These are phyloP conservation scores for Cygnus olor DNA, from an alignment of 2,797 vertebrate species.

Conservation along the genomic window DNA sequence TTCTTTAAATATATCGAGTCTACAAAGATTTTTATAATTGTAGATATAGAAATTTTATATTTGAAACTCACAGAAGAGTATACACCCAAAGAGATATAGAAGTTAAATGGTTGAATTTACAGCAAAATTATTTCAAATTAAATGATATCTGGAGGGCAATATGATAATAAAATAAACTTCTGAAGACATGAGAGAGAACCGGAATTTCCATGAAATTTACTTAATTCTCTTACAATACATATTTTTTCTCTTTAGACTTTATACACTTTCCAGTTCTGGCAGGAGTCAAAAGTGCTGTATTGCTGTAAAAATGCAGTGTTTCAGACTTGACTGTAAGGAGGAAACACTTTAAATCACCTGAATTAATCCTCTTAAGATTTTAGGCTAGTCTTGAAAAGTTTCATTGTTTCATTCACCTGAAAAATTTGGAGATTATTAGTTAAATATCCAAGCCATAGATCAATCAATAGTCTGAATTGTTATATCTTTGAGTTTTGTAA, in stretches of 20 bases:
- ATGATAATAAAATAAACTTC: slow-evolving; percentile 22
- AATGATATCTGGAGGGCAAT: neutral
- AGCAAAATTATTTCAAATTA: slow-evolving; percentile 12
- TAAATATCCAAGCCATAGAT: neutral
- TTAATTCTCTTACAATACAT: slow-evolving; percentile 16
- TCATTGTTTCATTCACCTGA: neutral
- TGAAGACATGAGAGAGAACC: neutral
- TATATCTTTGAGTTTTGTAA: neutral
- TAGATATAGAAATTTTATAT: neutral
- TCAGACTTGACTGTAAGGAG: neutral
- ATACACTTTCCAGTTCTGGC: neutral
- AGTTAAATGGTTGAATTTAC: neutral
- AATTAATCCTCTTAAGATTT: neutral
- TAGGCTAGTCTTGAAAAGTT: slow-evolving; percentile 22
- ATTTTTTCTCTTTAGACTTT: neutral
- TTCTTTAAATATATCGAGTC: neutral
- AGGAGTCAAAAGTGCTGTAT: neutral
- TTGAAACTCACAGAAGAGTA: neutral
- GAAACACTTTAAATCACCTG: neutral
- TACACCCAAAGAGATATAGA: neutral
- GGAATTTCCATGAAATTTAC: slow-evolving; percentile 26
- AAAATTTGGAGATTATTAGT: neutral
- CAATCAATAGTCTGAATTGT: slow-evolving; percentile 17
- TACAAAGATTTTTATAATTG: neutral
- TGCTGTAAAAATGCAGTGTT: slow-evolving; percentile 1